phyloP scores from a whole-genome alignment of 2,888 invertebrate genomes.

The Ichneumoninae sp. region DNA sequence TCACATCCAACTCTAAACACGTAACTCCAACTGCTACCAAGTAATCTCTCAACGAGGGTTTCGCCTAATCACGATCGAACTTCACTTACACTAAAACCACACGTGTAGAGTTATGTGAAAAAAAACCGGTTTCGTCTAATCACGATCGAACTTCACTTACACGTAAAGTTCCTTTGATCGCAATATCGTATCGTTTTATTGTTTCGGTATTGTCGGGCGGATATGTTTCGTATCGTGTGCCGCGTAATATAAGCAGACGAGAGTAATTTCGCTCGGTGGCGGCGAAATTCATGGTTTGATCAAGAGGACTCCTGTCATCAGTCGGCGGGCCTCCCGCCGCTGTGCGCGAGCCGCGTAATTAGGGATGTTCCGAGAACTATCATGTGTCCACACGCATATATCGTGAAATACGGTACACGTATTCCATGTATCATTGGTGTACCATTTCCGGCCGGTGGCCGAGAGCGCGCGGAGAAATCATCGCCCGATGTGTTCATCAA shows the following conservation, averaged over 20 bases:
- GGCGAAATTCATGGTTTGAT: conserved; percentile 59
- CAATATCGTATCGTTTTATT: background rate
- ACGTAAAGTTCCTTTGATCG: too few species aligned
- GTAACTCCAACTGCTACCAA: too few species aligned
- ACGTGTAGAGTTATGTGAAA: too few species aligned
- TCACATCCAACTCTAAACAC: too few species aligned
- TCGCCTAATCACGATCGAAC: background rate
- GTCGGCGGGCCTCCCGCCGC: conserved; percentile 5
- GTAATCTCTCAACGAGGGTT: too few species aligned
- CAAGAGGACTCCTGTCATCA: conserved; percentile 56
- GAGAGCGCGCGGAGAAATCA: conserved; percentile 29
- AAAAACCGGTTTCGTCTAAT: too few species aligned
- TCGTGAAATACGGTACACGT: conserved; percentile 5
- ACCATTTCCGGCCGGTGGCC: conserved; percentile 29
- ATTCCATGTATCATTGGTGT: background rate
- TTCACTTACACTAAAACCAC: too few species aligned
- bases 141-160: too few species aligned
- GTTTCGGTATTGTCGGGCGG: background rate
- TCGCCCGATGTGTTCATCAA: conserved; percentile 1
- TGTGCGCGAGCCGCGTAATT: conserved; percentile 39
- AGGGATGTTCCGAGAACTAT: conserved; percentile 40
- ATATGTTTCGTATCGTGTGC: conserved; percentile 12
- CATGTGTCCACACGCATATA: conserved; percentile 9
- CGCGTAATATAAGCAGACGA: conserved; percentile 11
- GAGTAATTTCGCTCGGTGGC: conserved; percentile 5